These are phyloP conservation scores for Yponomeuta sedellus DNA, from an alignment of 2,888 invertebrate species.

Conservation along the genomic window DNA sequence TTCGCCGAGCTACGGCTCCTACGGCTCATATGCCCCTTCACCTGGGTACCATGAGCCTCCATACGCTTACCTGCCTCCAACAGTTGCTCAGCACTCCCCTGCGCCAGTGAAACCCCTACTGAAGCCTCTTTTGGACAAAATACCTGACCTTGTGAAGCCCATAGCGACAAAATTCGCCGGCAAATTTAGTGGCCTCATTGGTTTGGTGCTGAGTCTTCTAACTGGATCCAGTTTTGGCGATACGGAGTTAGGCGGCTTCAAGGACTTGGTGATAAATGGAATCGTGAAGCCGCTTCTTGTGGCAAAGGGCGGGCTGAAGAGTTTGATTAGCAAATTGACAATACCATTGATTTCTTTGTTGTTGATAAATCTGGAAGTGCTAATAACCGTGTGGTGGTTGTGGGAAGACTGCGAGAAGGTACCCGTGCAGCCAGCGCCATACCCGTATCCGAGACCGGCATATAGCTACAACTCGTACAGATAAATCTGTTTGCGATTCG, in stretches of 20 bases:
- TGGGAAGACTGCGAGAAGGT: slow-evolving; percentile 63
- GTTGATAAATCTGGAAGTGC: slow-evolving; percentile 59
- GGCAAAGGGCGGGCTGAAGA: slow-evolving; percentile 56
- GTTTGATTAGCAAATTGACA: slow-evolving; percentile 55
- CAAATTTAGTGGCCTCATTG: slow-evolving; percentile 51
- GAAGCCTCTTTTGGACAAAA: slow-evolving; percentile 27
- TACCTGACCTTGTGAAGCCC: slow-evolving; percentile 37
- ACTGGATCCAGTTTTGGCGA: slow-evolving; percentile 43
- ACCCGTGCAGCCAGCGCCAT: slow-evolving; percentile 21
- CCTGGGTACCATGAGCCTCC: slow-evolving; percentile 17
- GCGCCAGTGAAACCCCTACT: slow-evolving; percentile 24
- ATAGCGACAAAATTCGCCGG: slow-evolving; percentile 42
- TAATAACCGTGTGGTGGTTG: slow-evolving; percentile 66
- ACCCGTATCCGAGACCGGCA: slow-evolving; percentile 33
- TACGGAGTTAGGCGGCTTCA: slow-evolving; percentile 47
- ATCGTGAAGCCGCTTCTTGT: slow-evolving; percentile 53
- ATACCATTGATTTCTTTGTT: slow-evolving; percentile 60
- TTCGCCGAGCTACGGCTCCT: slow-evolving; percentile 18
- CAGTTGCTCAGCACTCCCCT: slow-evolving; percentile 7
- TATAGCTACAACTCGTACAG: slow-evolving; percentile 40
- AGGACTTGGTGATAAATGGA: slow-evolving; percentile 53
- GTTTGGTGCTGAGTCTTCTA: slow-evolving; percentile 48
- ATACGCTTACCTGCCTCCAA: slow-evolving; percentile 20
- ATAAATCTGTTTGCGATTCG: slow-evolving; percentile 19
- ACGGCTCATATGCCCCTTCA: neutral